phyloP scores from a whole-genome alignment of 2,113 vertebrate species.

The Jacana jacana region DNA sequence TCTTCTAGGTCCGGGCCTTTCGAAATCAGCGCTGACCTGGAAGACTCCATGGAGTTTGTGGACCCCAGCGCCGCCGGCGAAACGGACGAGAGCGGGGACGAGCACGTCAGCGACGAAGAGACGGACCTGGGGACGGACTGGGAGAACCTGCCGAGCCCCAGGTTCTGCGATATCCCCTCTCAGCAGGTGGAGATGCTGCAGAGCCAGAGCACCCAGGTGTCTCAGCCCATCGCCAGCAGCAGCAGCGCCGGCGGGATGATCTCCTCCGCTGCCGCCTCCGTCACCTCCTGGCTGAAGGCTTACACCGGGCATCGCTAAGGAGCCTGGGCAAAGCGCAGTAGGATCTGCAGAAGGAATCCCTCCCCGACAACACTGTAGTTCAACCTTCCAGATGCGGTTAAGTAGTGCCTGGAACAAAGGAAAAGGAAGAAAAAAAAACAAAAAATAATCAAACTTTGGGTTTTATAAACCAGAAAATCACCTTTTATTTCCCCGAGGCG shows the following conservation, averaged over 20 bases:
- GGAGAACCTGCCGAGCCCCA: slow-evolving; percentile 96
- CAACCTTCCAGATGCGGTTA: slow-evolving; percentile 2
- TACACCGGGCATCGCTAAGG: slow-evolving; percentile 93
- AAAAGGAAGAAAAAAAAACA: too few species aligned
- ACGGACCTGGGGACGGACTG: slow-evolving; percentile 96
- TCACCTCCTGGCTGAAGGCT: slow-evolving; percentile 92
- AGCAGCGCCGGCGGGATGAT: slow-evolving; percentile 92
- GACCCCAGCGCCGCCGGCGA: slow-evolving; percentile 86
- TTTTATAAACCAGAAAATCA: slow-evolving; percentile 28
- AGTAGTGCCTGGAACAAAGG: slow-evolving; percentile 65
- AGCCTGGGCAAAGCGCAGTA: rapidly evolving
- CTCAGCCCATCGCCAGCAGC: slow-evolving; percentile 82
- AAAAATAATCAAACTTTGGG: background rate
- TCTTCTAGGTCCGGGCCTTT: slow-evolving; percentile 89
- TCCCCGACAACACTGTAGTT: background rate
- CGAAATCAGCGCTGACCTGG: slow-evolving; percentile 89
- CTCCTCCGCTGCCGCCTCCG: slow-evolving; percentile 92
- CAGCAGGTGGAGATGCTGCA: slow-evolving; percentile 92
- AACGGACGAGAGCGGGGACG: slow-evolving; percentile 90
- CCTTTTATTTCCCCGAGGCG: slow-evolving; percentile 39
- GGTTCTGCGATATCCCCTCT: slow-evolving; percentile 98
- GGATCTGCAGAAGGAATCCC: background rate
- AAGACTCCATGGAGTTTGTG: slow-evolving; percentile 98
- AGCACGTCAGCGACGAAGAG: slow-evolving; percentile 90
- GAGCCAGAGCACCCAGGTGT: slow-evolving; percentile 86